A percentile compares a stretch with the other conserved stretches of the same genome.
phyloP scores from a whole-genome alignment of 2,797 vertebrate genomes.

The Rhinoraja longicauda region DNA sequence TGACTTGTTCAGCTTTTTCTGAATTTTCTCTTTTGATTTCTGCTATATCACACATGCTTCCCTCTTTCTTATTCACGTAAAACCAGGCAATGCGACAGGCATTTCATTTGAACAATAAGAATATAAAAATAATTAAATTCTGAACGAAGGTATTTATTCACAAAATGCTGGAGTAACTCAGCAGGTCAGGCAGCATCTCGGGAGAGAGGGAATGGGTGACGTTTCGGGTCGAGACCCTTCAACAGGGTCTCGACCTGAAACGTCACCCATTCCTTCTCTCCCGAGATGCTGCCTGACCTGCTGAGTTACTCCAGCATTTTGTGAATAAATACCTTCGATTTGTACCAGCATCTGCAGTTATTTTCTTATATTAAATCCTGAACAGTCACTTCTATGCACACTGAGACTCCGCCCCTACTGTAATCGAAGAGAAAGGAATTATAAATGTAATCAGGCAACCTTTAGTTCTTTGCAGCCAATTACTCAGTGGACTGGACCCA shows the following conservation, averaged over 20 bases:
- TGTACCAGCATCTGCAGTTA: too few species aligned
- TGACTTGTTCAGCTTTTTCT: not conserved
- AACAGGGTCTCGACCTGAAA: too few species aligned
- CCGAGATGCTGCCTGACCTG: too few species aligned
- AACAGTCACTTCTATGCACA: not conserved
- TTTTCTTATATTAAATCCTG: too few species aligned
- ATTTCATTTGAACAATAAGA: not conserved
- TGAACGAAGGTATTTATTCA: too few species aligned
- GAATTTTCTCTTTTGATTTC: conserved; percentile 7
- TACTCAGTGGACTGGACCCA: not conserved
- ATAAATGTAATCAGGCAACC: not conserved
- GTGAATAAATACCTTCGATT: too few species aligned
- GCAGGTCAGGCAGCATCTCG: too few species aligned
- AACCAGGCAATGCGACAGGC: not conserved
- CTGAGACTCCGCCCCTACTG: not conserved
- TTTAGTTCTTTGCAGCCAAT: not conserved
- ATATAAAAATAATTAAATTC: not conserved
- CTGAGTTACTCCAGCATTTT: too few species aligned
- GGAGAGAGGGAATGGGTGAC: too few species aligned
- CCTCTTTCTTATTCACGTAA: not conserved
- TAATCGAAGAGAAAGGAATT: not conserved
- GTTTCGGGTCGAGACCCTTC: too few species aligned
- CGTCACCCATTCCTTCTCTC: too few species aligned
- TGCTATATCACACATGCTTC: not conserved
- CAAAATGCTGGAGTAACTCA: too few species aligned